These are phyloP conservation scores for Rhynchopsitta pachyrhyncha DNA, from an alignment of 2,113 vertebrate genomes.

Conservation along the genomic window DNA sequence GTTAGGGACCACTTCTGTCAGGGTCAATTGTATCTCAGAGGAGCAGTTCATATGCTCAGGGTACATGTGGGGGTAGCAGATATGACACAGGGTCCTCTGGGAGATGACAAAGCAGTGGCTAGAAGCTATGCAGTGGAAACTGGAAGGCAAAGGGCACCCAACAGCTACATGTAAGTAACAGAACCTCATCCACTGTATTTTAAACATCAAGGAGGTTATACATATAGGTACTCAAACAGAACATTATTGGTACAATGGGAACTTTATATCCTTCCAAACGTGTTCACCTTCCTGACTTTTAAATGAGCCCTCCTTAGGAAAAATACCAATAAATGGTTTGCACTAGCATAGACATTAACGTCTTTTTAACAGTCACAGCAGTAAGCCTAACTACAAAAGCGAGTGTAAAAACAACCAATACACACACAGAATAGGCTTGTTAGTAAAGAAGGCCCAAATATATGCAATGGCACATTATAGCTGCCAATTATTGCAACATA, in stretches of 20 bases:
- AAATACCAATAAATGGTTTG: not conserved
- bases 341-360: not conserved
- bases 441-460: not conserved
- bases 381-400: not conserved
- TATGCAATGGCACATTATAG: not conserved
- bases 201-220: not conserved
- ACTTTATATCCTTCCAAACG: not conserved
- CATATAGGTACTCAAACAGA: not conserved
- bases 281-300: not conserved
- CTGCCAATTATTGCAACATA: conserved; percentile 44
- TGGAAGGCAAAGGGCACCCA: not conserved
- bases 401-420: fast-evolving
- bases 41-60: not conserved
- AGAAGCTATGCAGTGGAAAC: not conserved
- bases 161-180: not conserved
- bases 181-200: not conserved
- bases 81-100: not conserved
- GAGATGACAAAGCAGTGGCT: not conserved
- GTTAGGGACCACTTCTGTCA: not conserved
- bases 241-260: not conserved
- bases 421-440: not conserved
- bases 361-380: not conserved
- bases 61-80: fast-evolving
- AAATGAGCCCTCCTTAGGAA: not conserved
- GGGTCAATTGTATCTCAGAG: fast-evolving